Base-by-base conservation (phyloP, 2,888 invertebrate genomes). In the Nineta flava region DNA sequence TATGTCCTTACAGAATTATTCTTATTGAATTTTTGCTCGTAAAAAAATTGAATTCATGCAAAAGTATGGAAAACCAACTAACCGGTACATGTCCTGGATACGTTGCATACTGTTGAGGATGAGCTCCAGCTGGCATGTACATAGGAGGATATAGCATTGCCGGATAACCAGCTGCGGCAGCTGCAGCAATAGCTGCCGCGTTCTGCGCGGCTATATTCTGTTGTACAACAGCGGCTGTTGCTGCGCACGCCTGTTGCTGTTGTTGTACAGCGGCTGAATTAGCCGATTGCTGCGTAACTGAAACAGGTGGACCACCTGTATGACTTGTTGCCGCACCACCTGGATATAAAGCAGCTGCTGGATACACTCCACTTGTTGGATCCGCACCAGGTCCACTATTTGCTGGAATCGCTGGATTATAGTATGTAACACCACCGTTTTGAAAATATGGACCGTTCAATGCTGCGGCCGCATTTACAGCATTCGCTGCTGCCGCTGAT, bases 121-220 rank as follows among this genome's bases (percentile, higher is more conserved):
- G 35, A 26, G 48, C 48, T 17, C 35, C 48, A 42, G 48, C 48
- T 15, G 49, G 49, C 41, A 49, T 41, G 19, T 49, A 49, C 49
- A 49, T 49, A n/a, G 49, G 49, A n/a, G 49, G 49, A 38, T 49
- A 49, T 32, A 49, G 17, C 44, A 49, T 45, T 13, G 44, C 26
- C 13, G 49, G 49, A 26, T 49, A 49, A 12, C 44, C 49, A 10
- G 49, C 49, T 73, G 61, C 57, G 66, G 69, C 56, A 70, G 70
- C 52, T 69, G 69, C 51, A 71, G 67, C 62, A 68, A 63, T 56
- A 64, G 66, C 46, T 66, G 63, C 35, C 26, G 44, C 44, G 65
- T 62, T 41, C 59, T 68, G 65, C 56, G 70, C 61, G 55, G 63
- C 65, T 53, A 65, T 67, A 59, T 67, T 65, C 59, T 66, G 62